These are phyloP conservation scores for Ceratotherium simum DNA, from an alignment of 2,113 vertebrate genomes.

Conservation along the genomic window DNA sequence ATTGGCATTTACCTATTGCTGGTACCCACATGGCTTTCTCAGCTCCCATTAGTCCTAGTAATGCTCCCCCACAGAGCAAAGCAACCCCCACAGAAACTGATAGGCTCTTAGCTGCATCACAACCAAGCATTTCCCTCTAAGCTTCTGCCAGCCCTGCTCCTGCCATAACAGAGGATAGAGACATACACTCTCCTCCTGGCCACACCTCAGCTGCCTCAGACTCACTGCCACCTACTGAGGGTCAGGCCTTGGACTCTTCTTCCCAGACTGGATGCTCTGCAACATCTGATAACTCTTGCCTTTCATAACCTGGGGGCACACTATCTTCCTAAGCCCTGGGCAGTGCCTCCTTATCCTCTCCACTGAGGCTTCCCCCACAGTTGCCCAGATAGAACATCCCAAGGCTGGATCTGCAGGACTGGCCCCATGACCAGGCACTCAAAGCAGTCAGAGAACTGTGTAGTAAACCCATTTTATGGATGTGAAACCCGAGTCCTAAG, in stretches of 20 bases:
- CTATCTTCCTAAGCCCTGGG: background rate
- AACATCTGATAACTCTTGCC: background rate
- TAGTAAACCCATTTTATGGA: background rate
- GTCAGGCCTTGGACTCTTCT: background rate
- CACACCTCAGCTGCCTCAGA: no score
- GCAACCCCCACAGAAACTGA: background rate
- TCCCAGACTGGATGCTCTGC: no score
- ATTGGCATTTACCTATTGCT: background rate
- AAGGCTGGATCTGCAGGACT: background rate
- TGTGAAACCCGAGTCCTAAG: accelerated
- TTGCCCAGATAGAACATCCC: no score
- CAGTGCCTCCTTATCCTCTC: background rate
- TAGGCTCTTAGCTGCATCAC: no score
- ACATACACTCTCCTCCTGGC: background rate
- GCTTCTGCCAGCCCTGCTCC: background rate
- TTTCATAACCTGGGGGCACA: background rate
- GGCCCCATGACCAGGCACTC: background rate
- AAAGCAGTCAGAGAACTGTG: background rate
- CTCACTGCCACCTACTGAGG: background rate
- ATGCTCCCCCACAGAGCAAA: background rate
- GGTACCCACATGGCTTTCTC: background rate
- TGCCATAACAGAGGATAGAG: accelerated
- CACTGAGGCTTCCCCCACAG: background rate
- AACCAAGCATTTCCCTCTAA: background rate
- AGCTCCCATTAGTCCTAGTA: no score